Evolutionary conservation across 2,888 invertebrate genomes (phyloP), one percentile per base, ranked within the genome.

Genomic region (Synergus laeviventris): DNA sequence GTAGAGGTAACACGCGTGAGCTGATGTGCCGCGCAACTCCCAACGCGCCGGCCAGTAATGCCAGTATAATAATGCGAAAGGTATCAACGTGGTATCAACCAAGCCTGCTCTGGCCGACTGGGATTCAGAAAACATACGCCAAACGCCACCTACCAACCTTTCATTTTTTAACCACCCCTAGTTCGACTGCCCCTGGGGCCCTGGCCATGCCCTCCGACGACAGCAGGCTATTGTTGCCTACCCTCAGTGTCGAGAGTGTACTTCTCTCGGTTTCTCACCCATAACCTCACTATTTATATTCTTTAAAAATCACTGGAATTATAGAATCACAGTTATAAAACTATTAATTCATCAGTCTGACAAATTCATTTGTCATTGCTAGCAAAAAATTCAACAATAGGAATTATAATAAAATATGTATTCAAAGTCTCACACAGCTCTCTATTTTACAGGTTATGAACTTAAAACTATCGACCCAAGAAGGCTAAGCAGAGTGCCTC

Each of bases 111-210:
- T 49, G 66, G 66, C 49, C 66, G 66, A 70, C 66, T 3, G 45
- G 66, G 66, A 70, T 31, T 70, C 66, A 45, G 66, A 24, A 42
- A 66, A 21, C 66, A 18, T 64, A 21, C 21, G 18, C 21, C 39
- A 70, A 70, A 70, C 66, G 45, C 45, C 66, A 70, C 66, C 66
- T 70, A 70, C 16, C 45, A 66, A 39, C 16, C 14, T 21, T 8
- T 24, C 12, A 18, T n/a, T n/a, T n/a, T n/a, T n/a, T n/a, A n/a
- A n/a, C n/a, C n/a, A 7, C 7, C 64, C 14, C 21, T 39, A 18
- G 64, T 42, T 42, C 45, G 2, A 70, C 45, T 45, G 31, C 12
- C 45, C 16, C 31, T 9, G 31, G 16, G 31, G 5, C 45, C 16
- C 31, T 9, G 31, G 16, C 49, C 16, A 9, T 70, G 36, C 21